Evolutionary conservation across 2,113 vertebrate genomes (phyloP).

Genomic region (Melanerpes formicivorus): DNA sequence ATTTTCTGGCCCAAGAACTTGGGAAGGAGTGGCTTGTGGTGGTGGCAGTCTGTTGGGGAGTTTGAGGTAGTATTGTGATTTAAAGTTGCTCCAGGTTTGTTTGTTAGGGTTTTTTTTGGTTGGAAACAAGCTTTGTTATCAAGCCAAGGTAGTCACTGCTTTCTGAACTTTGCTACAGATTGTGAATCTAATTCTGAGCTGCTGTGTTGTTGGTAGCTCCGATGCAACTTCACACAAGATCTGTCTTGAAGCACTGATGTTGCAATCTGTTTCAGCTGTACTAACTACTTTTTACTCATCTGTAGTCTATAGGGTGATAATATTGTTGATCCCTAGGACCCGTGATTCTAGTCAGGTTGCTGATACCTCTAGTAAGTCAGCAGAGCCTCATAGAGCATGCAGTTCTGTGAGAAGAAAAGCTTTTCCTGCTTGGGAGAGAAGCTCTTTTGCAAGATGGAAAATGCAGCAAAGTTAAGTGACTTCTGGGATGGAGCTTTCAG

Average conservation of each 20-base stretch:
- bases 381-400: neutral
- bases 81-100: neutral
- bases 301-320: fast-evolving
- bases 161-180: neutral
- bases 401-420: neutral
- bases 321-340: neutral
- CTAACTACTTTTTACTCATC: neutral
- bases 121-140: neutral
- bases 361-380: neutral
- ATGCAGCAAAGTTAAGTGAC: neutral
- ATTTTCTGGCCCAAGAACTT: neutral
- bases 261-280: neutral
- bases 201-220: neutral
- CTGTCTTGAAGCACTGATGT: neutral
- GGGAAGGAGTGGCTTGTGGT: neutral
- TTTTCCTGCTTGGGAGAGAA: neutral
- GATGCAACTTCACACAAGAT: fast-evolving
- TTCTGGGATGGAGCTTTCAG: neutral
- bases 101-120: neutral
- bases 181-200: neutral
- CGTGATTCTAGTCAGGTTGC: neutral
- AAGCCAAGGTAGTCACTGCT: neutral
- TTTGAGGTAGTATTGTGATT: neutral
- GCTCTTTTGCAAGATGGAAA: neutral
- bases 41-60: neutral